Evolutionary conservation across 1,140 invertebrate genomes (phyloP).

Genomic region (Euura saliciscinereae): DNA sequence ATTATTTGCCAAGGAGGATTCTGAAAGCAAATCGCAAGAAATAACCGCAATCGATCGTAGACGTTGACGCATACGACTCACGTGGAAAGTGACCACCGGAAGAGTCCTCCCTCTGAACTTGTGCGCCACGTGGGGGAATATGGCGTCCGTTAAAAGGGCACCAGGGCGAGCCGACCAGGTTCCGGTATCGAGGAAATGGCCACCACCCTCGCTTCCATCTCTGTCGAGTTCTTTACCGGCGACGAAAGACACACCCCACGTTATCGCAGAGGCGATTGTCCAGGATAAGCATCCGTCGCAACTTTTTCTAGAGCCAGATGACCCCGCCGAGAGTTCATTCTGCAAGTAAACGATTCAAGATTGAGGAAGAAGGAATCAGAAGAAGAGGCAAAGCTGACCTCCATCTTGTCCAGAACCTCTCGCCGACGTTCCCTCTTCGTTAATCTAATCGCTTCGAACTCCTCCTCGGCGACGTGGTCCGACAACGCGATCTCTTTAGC

Average conservation of each 20-base stretch:
- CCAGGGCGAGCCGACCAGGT: conserved; percentile 76
- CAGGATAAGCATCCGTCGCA: conserved; percentile 72
- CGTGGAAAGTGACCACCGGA: conserved; percentile 73
- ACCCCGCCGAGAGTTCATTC: conserved; percentile 16
- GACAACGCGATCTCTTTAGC: conserved; percentile 71
- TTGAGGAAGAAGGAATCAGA: neutral
- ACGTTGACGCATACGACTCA: conserved; percentile 50
- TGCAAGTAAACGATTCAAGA: conserved; percentile 8
- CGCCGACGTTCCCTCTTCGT: conserved; percentile 68
- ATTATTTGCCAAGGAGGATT: conserved; percentile 87
- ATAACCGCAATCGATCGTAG: neutral
- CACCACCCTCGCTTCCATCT: conserved; percentile 21
- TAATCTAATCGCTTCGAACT: conserved; percentile 78
- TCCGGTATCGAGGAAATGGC: conserved; percentile 68
- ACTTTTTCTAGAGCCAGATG: conserved; percentile 34
- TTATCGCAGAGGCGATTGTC: conserved; percentile 70
- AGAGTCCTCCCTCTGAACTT: conserved; percentile 78
- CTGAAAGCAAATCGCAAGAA: conserved; percentile 59
- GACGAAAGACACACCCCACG: conserved; percentile 65
- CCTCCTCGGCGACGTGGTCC: conserved; percentile 77
- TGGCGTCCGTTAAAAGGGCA: conserved; percentile 66
- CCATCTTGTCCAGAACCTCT: conserved; percentile 67
- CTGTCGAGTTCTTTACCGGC: conserved; percentile 10
- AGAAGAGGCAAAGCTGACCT: conserved; percentile 48
- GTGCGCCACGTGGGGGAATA: conserved; percentile 81